These are phyloP conservation scores for Hyposmocoma kahamanoa DNA, from an alignment of 1,140 invertebrate genomes.

Conservation along the genomic window DNA sequence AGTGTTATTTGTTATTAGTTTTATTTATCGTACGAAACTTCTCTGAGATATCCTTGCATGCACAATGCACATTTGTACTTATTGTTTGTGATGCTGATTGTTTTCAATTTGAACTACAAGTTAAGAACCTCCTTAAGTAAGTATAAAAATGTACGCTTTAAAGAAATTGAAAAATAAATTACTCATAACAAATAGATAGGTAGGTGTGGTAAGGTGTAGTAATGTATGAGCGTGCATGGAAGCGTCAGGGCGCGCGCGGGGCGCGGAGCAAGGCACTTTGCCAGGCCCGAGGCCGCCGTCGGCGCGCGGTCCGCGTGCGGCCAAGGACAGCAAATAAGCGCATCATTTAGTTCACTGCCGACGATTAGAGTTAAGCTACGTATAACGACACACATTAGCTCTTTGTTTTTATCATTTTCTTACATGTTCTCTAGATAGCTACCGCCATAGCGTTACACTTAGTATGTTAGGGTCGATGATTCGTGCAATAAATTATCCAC, in stretches of 20 bases:
- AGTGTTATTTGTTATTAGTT: slow-evolving; percentile 54
- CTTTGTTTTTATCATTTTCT: slow-evolving; percentile 43
- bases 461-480: slow-evolving; percentile 55
- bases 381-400: slow-evolving; percentile 42
- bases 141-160: slow-evolving; percentile 73
- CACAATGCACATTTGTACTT: slow-evolving; percentile 33
- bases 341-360: slow-evolving; percentile 58
- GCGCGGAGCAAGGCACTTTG: slow-evolving; percentile 13
- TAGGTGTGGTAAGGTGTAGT: slow-evolving; percentile 64
- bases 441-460: slow-evolving; percentile 50
- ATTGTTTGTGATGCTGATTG: slow-evolving; percentile 24
- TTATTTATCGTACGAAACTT: slow-evolving; percentile 32
- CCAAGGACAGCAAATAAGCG: too few relatives aligned
- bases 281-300: background rate
- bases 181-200: slow-evolving; percentile 64
- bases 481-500: slow-evolving; percentile 66
- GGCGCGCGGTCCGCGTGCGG: background rate
- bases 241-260: slow-evolving; percentile 20
- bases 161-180: slow-evolving; percentile 67
- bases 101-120: slow-evolving; percentile 41
- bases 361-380: slow-evolving; percentile 44
- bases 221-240: slow-evolving; percentile 35
- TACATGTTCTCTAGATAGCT: slow-evolving; percentile 36
- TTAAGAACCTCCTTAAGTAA: slow-evolving; percentile 65
- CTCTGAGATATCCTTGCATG: slow-evolving; percentile 32